Evolutionary conservation across 2,888 invertebrate species (phyloP).

Genomic region (Oxytorus armatus): DNA sequence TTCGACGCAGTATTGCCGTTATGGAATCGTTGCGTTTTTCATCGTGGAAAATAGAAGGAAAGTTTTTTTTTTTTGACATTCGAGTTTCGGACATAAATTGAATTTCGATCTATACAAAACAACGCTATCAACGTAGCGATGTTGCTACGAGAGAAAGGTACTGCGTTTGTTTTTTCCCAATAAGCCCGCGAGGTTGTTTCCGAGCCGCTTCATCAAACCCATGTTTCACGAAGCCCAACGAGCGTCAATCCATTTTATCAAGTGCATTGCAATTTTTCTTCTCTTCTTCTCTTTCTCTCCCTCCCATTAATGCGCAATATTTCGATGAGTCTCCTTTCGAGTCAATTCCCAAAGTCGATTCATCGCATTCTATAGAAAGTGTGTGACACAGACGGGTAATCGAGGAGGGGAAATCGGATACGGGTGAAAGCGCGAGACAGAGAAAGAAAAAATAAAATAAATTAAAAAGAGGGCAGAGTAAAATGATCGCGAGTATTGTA

Average conservation of each 20-base stretch:
- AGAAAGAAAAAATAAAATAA: not conserved
- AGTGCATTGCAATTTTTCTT: constrained; percentile 23
- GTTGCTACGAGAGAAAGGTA: constrained; percentile 3
- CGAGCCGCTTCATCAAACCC: constrained; percentile 16
- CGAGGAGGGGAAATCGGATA: constrained; percentile 18
- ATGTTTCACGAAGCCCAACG: constrained; percentile 46
- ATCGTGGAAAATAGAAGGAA: not conserved
- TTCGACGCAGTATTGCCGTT: constrained; percentile 14
- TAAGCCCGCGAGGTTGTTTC: no score
- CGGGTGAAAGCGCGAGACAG: constrained; percentile 26
- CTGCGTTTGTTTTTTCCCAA: not conserved
- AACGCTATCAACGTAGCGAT: not conserved
- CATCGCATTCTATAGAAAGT: constrained; percentile 3
- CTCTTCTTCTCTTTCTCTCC: not conserved
- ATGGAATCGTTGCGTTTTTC: constrained; percentile 5
- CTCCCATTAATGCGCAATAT: constrained; percentile 29
- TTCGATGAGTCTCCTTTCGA: constrained; percentile 31
- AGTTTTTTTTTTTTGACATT: constrained; percentile 17
- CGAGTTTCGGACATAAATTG: constrained; percentile 25
- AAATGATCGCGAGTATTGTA: no score
- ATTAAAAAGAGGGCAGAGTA: not conserved
- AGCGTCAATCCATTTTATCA: constrained; percentile 39
- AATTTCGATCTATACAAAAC: constrained; percentile 15
- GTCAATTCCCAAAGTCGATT: constrained; percentile 23
- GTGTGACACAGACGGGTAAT: constrained; percentile 24